Evolutionary conservation across 2,113 vertebrate species (phyloP), one percentile per base, ranked within the genome.

Genomic region (Sander lucioperca): DNA sequence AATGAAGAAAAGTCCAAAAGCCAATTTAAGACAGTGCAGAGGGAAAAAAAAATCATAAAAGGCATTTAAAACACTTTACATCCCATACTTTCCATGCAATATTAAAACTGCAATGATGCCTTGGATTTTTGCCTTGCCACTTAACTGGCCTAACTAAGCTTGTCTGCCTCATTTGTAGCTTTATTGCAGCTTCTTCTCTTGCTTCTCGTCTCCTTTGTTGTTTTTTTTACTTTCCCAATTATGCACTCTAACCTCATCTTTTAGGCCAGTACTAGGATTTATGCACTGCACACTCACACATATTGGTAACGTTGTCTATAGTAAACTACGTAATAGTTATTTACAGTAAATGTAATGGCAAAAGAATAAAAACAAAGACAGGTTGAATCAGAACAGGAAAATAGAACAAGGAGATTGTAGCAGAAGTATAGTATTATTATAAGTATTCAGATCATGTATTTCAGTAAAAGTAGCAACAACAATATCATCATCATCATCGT

Each of bases 151-250:
- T 45, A 75, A 80, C 51, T 51, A 71, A 64, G 58, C 27, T 21
- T 45, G 57, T 64, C 43, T 45, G 58, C 54, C 58, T 75, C 71
- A 75, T 80, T 79, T 79, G 51, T 51, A 11, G 71, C 68, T 63
- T 78, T 50, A 54, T 77, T 79, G 19, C 14, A 30, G 25, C 16
- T 39, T 47, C 19, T 63, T 77, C 45, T 56, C 27, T 33, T 30
- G 15, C 54, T 72, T n/a, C 25, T 71, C 1, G 6, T 65, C 21
- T 80, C 39, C 13, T 85, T 72, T 62, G 21, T 43, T 6, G 33
- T 33, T 33, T 3, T 58, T 58, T 45, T 51, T 33, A 33, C 18
- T 30, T 25, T 50, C 15, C 59, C 27, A 66, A 23, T 54, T 48
- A 33, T 23, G 4, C 11, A 25, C 11, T 4, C 6, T 6, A 25